These are phyloP conservation scores for Gymnoscelis rufifasciata DNA, from an alignment of 2,888 invertebrate genomes.

Conservation along the genomic window DNA sequence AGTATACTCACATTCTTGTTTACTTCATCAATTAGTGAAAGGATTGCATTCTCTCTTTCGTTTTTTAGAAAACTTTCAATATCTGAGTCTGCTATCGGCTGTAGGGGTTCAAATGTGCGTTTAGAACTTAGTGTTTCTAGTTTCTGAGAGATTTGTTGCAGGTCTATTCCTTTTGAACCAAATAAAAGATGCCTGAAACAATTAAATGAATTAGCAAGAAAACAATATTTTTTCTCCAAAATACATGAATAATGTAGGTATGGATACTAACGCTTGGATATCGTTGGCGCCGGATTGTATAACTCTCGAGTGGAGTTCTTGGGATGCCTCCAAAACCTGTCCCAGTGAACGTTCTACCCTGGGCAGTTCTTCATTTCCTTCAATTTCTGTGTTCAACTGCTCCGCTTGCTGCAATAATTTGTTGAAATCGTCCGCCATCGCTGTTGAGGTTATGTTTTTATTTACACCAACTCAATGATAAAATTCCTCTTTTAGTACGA, in stretches of 20 bases:
- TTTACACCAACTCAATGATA: slow-evolving; percentile 6
- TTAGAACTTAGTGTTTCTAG: slow-evolving; percentile 92
- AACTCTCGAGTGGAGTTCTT: slow-evolving; percentile 91
- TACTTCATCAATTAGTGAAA: slow-evolving; percentile 93
- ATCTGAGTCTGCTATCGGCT: slow-evolving; percentile 94
- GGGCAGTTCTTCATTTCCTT: slow-evolving; percentile 89
- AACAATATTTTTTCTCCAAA: neutral
- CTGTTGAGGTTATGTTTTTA: slow-evolving; percentile 49
- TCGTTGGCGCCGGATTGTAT: slow-evolving; percentile 92
- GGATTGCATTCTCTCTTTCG: slow-evolving; percentile 95
- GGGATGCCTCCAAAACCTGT: slow-evolving; percentile 94
- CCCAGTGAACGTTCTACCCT: slow-evolving; percentile 93
- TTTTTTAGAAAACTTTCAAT: slow-evolving; percentile 93
- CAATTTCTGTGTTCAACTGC: slow-evolving; percentile 92
- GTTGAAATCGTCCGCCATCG: slow-evolving; percentile 84
- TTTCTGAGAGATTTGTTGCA: slow-evolving; percentile 95
- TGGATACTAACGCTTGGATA: slow-evolving; percentile 89
- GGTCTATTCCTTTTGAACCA: slow-evolving; percentile 94
- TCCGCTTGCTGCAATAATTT: slow-evolving; percentile 95
- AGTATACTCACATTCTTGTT: slow-evolving; percentile 85
- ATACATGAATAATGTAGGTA: neutral
- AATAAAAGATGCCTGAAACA: slow-evolving; percentile 88
- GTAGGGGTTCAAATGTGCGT: slow-evolving; percentile 91
- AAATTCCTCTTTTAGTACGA: no score
- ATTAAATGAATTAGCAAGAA: neutral